These are phyloP conservation scores for Atrina japonica DNA, from an alignment of 2,888 invertebrate species.

Conservation along the genomic window DNA sequence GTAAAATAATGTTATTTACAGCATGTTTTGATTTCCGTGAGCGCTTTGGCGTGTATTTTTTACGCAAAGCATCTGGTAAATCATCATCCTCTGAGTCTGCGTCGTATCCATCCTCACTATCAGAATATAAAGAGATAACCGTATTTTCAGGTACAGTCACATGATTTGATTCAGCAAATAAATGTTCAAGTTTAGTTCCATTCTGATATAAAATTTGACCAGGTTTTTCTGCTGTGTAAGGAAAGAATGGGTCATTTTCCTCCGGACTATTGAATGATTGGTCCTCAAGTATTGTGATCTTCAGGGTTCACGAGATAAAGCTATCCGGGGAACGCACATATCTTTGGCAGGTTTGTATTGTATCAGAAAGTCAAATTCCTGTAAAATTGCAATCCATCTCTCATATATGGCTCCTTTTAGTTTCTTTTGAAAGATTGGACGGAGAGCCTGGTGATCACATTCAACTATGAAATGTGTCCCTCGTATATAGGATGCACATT, in stretches of 20 bases:
- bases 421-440: slow-evolving; percentile 36
- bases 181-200: background rate
- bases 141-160: too few relatives aligned
- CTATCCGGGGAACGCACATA: too few relatives aligned
- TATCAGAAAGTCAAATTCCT: slow-evolving; percentile 35
- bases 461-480: slow-evolving; percentile 35
- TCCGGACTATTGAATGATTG: slow-evolving; percentile 22
- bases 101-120: slow-evolving; percentile 21
- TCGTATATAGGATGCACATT: slow-evolving; percentile 36
- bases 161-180: background rate
- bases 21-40: background rate
- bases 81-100: slow-evolving; percentile 21
- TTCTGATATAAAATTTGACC: slow-evolving; percentile 2
- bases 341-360: slow-evolving; percentile 30
- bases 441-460: slow-evolving; percentile 38
- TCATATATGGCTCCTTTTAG: slow-evolving; percentile 36
- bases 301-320: slow-evolving; percentile 16
- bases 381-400: slow-evolving; percentile 34
- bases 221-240: slow-evolving; percentile 19
- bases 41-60: background rate
- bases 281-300: background rate
- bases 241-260: slow-evolving; percentile 25
- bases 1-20: too few relatives aligned
- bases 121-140: background rate
- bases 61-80: background rate